Evolutionary conservation across 1,140 invertebrate species (phyloP).

Genomic region (Tetraneura akinire): DNA sequence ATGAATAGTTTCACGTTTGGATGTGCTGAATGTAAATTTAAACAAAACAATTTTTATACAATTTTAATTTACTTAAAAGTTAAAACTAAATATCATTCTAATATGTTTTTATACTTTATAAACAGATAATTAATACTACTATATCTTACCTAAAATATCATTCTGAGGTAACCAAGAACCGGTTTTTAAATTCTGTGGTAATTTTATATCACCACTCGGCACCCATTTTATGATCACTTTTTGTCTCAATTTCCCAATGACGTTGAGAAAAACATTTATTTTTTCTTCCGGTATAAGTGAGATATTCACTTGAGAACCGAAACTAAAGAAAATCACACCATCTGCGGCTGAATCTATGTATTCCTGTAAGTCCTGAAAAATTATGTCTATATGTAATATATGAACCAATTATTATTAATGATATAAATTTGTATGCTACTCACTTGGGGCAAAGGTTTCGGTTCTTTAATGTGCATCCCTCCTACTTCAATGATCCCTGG

Average conservation of each 20-base stretch:
- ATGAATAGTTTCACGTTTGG: constrained; percentile 61
- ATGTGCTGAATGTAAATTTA: constrained; percentile 54
- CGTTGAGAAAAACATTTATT: constrained; percentile 55
- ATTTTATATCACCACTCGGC: constrained; percentile 55
- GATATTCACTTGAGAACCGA: constrained; percentile 61
- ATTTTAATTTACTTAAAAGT: too few species aligned
- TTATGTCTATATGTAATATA: not conserved
- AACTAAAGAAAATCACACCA: constrained; percentile 70
- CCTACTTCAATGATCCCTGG: constrained; percentile 60
- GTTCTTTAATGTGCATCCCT: constrained; percentile 60
- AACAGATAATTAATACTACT: too few species aligned
- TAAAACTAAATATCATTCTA: too few species aligned
- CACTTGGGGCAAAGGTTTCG: constrained; percentile 64
- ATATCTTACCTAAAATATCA: constrained; percentile 52
- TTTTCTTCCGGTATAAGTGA: not conserved
- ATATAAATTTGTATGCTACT: too few species aligned
- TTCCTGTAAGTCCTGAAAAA: constrained; percentile 50
- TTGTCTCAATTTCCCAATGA: constrained; percentile 59
- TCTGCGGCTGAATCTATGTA: constrained; percentile 58
- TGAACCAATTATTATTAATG: too few species aligned
- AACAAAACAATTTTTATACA: not conserved
- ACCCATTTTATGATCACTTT: constrained; percentile 66
- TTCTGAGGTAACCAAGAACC: constrained; percentile 52
- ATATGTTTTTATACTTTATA: too few species aligned
- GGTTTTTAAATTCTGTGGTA: constrained; percentile 42